phyloP scores from a whole-genome alignment of 2,888 invertebrate species.

The Dexiosoma caninum region DNA sequence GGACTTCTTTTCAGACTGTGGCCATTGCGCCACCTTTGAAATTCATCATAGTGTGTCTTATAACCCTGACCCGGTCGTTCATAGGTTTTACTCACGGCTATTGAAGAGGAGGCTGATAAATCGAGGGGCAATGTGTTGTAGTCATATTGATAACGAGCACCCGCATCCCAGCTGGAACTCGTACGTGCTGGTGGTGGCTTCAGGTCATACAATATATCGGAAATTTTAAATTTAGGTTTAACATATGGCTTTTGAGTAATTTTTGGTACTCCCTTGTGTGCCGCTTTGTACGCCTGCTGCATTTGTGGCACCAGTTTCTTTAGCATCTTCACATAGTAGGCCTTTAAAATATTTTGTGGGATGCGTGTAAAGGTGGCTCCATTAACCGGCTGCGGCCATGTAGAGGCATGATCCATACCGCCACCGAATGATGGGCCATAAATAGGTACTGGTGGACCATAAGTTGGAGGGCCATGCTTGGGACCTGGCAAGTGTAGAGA shows the following conservation, averaged over 20 bases:
- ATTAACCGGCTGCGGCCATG: constrained; percentile 31
- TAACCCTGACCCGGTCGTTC: constrained; percentile 78
- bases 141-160: constrained; percentile 73
- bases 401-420: constrained; percentile 20
- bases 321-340: constrained; percentile 72
- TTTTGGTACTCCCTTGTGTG: constrained; percentile 37
- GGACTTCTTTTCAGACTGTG: constrained; percentile 79
- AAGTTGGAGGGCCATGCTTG: neutral
- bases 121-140: constrained; percentile 72
- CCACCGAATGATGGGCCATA: constrained; percentile 53
- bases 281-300: constrained; percentile 47
- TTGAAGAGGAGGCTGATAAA: constrained; percentile 70
- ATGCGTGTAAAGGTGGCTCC: constrained; percentile 63
- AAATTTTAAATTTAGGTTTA: constrained; percentile 68
- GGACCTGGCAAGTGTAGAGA: constrained; percentile 79
- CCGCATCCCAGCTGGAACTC: constrained; percentile 70
- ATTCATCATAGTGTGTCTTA: constrained; percentile 69
- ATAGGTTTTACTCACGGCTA: constrained; percentile 80
- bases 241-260: constrained; percentile 48
- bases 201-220: constrained; percentile 71
- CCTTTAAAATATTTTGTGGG: constrained; percentile 71
- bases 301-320: constrained; percentile 72
- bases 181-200: constrained; percentile 71
- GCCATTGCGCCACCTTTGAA: constrained; percentile 77
- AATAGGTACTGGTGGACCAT: constrained; percentile 59